Evolutionary conservation across 2,113 vertebrate genomes (phyloP).

Genomic region (Seriola dumerili): DNA sequence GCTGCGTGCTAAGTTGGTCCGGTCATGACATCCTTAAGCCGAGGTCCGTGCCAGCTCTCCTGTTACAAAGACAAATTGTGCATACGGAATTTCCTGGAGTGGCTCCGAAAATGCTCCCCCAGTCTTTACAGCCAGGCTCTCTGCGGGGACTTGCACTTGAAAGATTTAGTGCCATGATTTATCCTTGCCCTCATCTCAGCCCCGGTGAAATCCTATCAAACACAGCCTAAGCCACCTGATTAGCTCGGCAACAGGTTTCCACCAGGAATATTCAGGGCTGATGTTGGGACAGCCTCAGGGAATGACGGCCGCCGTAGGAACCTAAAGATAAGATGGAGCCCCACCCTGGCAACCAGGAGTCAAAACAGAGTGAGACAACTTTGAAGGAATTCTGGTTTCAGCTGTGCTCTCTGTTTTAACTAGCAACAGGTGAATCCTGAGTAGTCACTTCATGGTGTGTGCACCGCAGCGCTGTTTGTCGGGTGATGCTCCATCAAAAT

Average conservation of each 20-base stretch:
- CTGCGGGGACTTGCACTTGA: slow-evolving; percentile 66
- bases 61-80: slow-evolving; percentile 84
- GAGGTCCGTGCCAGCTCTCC: slow-evolving; percentile 75
- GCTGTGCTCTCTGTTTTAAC: slow-evolving; percentile 37
- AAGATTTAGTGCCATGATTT: slow-evolving; percentile 78
- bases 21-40: slow-evolving; percentile 80
- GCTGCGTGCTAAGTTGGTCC: slow-evolving; percentile 79
- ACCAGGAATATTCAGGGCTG: slow-evolving; percentile 24
- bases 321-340: slow-evolving; percentile 49
- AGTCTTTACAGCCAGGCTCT: slow-evolving; percentile 59
- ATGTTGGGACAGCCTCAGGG: slow-evolving; percentile 28
- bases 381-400: slow-evolving; percentile 34
- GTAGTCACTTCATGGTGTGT: slow-evolving; percentile 33
- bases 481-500: slow-evolving; percentile 22
- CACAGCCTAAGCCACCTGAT: slow-evolving; percentile 55
- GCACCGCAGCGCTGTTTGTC: background rate
- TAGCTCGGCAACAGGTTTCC: slow-evolving; percentile 44
- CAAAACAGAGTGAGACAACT: slow-evolving; percentile 63
- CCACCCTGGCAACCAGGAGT: slow-evolving; percentile 66
- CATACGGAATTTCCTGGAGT: slow-evolving; percentile 80
- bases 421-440: slow-evolving; percentile 60
- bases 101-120: slow-evolving; percentile 71
- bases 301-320: slow-evolving; percentile 12
- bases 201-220: slow-evolving; percentile 55
- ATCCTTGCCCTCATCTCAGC: slow-evolving; percentile 63